Conservation (phyloP, 1,140 invertebrate genomes). For the Pantala flavescens region DNA sequence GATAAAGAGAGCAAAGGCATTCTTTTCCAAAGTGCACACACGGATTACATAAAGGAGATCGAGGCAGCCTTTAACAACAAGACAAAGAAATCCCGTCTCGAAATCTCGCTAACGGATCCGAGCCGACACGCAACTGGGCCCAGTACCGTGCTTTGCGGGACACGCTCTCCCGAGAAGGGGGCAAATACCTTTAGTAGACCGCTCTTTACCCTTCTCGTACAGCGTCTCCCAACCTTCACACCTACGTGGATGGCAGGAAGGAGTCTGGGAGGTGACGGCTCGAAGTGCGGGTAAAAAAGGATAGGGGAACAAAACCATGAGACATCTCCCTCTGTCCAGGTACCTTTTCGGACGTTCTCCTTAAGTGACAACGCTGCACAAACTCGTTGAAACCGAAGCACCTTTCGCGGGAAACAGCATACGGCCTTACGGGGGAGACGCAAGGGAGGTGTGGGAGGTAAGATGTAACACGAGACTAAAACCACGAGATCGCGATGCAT, state of each 20-base stretch:
- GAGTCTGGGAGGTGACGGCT: neutral
- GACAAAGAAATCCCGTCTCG: too few species aligned
- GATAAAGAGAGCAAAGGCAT: too few species aligned
- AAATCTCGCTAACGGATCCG: too few species aligned
- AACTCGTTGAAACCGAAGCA: constrained; percentile 1
- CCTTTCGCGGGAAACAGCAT: neutral
- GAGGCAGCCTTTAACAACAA: too few species aligned
- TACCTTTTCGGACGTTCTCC: neutral
- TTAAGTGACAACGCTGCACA: neutral
- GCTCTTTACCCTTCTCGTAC: too few species aligned
- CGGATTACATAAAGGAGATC: too few species aligned
- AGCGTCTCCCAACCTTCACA: too few species aligned
- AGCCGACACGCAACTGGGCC: too few species aligned
- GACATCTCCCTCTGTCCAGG: neutral
- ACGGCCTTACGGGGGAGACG: neutral
- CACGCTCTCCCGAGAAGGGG: too few species aligned
- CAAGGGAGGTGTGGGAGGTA: neutral
- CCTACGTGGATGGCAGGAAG: neutral
- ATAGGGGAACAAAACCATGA: neutral
- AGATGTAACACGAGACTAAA: neutral
- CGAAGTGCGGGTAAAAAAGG: neutral
- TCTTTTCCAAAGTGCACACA: too few species aligned
- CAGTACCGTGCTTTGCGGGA: too few species aligned
- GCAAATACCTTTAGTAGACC: too few species aligned
- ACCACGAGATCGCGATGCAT: neutral